A percentile compares a stretch with the other conserved stretches of the same genome.
Evolutionary conservation across 2,888 invertebrate genomes (phyloP).

Genomic region (Mylabris sibirica): DNA sequence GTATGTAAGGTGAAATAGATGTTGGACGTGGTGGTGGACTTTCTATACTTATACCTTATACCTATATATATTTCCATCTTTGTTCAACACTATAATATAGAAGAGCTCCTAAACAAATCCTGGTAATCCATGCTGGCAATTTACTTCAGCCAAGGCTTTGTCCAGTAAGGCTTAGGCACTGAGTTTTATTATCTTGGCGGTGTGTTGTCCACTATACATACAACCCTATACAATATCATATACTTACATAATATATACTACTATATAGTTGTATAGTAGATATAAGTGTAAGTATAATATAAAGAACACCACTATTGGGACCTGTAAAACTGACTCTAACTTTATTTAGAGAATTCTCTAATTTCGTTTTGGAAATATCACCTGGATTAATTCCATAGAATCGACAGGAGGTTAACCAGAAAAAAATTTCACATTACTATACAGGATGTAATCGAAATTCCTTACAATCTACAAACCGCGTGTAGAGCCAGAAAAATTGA

Average conservation of each 20-base stretch:
- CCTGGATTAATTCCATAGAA: no score
- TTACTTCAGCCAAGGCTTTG: conserved; percentile 61
- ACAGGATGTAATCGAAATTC: no score
- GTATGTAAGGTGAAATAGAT: no score
- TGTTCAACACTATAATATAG: conserved; percentile 23
- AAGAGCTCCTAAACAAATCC: conserved; percentile 61
- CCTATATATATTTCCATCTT: neutral
- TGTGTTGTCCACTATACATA: conserved; percentile 28
- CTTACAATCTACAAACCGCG: no score
- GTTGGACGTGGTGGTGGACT: conserved; percentile 11
- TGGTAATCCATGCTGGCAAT: conserved; percentile 61
- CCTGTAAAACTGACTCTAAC: conserved; percentile 59
- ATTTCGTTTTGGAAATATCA: neutral
- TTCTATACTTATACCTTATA: conserved; percentile 34
- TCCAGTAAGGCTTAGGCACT: conserved; percentile 60
- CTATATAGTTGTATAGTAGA: conserved; percentile 18
- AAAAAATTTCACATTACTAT: no score
- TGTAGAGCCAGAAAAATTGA: no score
- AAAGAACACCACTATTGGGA: conserved; percentile 44
- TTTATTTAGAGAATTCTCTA: conserved; percentile 54
- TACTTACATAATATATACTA: conserved; percentile 39
- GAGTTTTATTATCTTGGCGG: conserved; percentile 62
- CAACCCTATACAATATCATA: no score
- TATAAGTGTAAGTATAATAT: conserved; percentile 14
- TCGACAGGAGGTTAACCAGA: no score